phyloP scores from a whole-genome alignment of 2,888 invertebrate genomes.

The Caenorhabditis panamensis region DNA sequence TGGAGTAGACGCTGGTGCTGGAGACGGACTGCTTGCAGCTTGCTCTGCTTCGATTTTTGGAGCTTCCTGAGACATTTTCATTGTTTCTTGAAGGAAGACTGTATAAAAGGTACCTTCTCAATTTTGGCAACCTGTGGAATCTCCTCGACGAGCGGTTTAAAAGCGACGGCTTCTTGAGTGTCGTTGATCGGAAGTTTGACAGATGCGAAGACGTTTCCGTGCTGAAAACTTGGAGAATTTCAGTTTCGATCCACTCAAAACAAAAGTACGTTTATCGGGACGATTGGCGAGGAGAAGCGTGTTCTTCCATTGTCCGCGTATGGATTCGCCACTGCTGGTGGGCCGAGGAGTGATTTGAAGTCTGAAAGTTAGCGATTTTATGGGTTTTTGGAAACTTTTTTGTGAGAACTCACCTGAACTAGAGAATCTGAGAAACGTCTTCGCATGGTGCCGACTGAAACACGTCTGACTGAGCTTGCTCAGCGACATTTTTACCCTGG shows the following conservation, averaged over 20 bases:
- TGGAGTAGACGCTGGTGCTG: conserved; percentile 8
- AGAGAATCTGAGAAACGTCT: conserved; percentile 43
- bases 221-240: conserved; percentile 43
- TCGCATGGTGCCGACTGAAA: conserved; percentile 38
- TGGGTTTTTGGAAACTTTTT: background rate
- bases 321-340: conserved; percentile 57
- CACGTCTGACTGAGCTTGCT: conserved; percentile 52
- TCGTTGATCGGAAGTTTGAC: conserved; percentile 42
- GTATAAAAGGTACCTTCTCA: background rate
- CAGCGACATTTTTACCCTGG: conserved; percentile 60
- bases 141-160: conserved; percentile 43
- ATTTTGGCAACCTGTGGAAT: conserved; percentile 29
- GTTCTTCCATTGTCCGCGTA: conserved; percentile 51
- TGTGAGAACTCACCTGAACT: conserved; percentile 50
- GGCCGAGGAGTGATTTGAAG: conserved; percentile 58
- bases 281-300: conserved; percentile 26
- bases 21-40: conserved; percentile 6
- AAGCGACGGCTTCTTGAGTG: conserved; percentile 43
- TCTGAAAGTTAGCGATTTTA: conserved; percentile 17
- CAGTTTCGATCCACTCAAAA: background rate
- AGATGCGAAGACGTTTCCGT: conserved; percentile 58
- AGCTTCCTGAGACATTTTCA: conserved; percentile 17
- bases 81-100: background rate
- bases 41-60: conserved; percentile 17
- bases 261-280: conserved; percentile 45